Conservation (phyloP, 2,113 vertebrate species). For the Agelaius tricolor region DNA sequence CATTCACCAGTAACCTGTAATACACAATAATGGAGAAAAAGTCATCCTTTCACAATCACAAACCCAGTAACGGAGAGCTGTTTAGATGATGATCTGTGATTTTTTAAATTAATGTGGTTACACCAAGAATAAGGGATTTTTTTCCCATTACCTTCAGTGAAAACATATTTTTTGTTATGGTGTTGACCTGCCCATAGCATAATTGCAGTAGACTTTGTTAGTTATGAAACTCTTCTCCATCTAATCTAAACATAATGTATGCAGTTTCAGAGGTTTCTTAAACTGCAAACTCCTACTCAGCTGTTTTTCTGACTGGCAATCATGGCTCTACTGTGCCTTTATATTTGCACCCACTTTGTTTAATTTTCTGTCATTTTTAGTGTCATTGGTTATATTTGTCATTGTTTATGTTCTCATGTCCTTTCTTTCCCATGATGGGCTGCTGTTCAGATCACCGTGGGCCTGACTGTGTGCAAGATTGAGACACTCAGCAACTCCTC, state of each 20-base stretch:
- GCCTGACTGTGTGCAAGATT: not conserved
- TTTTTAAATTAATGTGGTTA: not conserved
- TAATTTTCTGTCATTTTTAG: slow-evolving; percentile 14
- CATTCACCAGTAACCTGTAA: not conserved
- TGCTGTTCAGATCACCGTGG: not conserved
- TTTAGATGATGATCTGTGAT: not conserved
- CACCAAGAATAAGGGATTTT: not conserved
- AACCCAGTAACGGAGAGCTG: not conserved
- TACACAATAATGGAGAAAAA: not conserved
- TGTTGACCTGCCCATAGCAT: slow-evolving; percentile 14
- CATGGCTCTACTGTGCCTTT: slow-evolving; percentile 28
- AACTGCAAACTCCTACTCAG: slow-evolving; percentile 54
- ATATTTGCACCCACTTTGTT: not conserved
- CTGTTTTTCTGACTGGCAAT: slow-evolving; percentile 57
- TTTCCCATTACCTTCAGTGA: not conserved
- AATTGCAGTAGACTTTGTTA: slow-evolving; percentile 37
- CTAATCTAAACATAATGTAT: slow-evolving; percentile 62
- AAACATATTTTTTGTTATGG: not conserved
- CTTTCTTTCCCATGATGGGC: slow-evolving; percentile 9
- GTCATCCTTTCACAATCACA: not conserved
- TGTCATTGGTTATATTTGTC: slow-evolving; percentile 16
- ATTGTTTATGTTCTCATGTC: slow-evolving; percentile 12
- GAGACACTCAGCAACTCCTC: not conserved
- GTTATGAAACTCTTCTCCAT: slow-evolving; percentile 54
- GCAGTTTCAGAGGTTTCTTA: slow-evolving; percentile 66